Percentiles rank a stretch among this genome's conserved stretches.
Conservation (phyloP, 2,797 vertebrate species). For the Pterois miles region DNA sequence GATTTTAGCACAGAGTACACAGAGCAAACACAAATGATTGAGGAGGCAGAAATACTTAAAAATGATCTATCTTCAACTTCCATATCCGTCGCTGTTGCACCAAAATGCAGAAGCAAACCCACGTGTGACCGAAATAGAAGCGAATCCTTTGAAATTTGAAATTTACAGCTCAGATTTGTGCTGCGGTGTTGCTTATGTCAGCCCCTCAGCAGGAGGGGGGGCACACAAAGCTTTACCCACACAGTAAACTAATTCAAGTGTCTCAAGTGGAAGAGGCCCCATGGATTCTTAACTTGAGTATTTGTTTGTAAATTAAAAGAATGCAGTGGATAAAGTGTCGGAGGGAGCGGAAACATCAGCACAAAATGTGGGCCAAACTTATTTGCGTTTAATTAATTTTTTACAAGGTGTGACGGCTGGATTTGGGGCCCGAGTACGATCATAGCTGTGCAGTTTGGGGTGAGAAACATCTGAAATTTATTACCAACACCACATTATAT, state of each 20-base stretch:
- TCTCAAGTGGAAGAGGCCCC: constrained; percentile 31
- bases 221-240: constrained; percentile 17
- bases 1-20: not conserved
- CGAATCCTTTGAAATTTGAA: constrained; percentile 15
- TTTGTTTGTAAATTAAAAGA: constrained; percentile 31
- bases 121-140: constrained; percentile 29
- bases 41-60: not conserved
- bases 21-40: not conserved
- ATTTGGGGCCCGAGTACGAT: constrained; percentile 5
- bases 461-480: not conserved
- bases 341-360: constrained; percentile 8
- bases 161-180: constrained; percentile 32
- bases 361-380: not conserved
- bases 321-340: not conserved
- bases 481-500: not conserved
- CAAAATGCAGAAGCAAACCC: constrained; percentile 48
- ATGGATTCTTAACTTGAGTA: constrained; percentile 10
- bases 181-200: constrained; percentile 6
- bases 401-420: constrained; percentile 34
- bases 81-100: constrained; percentile 24
- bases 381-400: constrained; percentile 17
- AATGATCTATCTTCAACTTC: constrained; percentile 21
- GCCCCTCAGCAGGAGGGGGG: constrained; percentile 14
- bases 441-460: not conserved
- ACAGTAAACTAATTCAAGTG: constrained; percentile 39